phyloP scores from a whole-genome alignment of 2,888 invertebrate species.

The Pyralis farinalis region DNA sequence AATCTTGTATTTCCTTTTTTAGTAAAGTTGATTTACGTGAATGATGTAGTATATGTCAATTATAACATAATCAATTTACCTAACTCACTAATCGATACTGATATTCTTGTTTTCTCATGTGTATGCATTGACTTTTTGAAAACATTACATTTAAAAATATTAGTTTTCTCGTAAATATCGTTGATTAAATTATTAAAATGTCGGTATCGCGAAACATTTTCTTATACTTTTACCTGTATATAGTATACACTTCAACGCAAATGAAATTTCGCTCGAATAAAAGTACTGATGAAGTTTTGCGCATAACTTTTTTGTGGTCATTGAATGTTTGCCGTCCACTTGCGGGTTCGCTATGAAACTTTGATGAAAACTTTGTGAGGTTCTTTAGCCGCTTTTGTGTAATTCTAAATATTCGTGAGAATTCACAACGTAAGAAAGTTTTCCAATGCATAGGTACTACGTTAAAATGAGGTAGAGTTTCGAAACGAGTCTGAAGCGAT shows the following conservation, averaged over 20 bases:
- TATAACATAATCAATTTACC: too few species aligned
- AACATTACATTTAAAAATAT: too few species aligned
- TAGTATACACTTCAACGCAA: constrained; percentile 28
- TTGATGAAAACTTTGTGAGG: constrained; percentile 49
- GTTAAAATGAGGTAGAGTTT: background rate
- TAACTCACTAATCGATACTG: too few species aligned
- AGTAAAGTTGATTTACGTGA: too few species aligned
- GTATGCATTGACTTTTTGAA: too few species aligned
- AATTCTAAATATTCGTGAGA: constrained; percentile 43
- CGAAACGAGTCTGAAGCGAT: too few species aligned
- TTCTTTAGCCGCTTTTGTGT: constrained; percentile 42
- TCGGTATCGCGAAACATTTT: constrained; percentile 12
- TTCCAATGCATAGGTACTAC: background rate
- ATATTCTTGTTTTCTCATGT: too few species aligned
- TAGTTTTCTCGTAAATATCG: too few species aligned
- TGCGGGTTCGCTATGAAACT: constrained; percentile 47
- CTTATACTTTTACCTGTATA: constrained; percentile 13
- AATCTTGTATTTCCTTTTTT: too few species aligned
- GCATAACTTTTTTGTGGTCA: constrained; percentile 60
- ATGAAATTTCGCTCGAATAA: constrained; percentile 27
- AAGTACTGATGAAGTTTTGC: constrained; percentile 42
- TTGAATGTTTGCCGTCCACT: constrained; percentile 68
- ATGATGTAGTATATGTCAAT: too few species aligned
- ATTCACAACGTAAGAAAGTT: constrained; percentile 18
- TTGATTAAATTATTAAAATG: too few species aligned